Evolutionary conservation across 2,113 vertebrate genomes (phyloP), one percentile per base, ranked within the genome.

Genomic region (Indicator maculatus): DNA sequence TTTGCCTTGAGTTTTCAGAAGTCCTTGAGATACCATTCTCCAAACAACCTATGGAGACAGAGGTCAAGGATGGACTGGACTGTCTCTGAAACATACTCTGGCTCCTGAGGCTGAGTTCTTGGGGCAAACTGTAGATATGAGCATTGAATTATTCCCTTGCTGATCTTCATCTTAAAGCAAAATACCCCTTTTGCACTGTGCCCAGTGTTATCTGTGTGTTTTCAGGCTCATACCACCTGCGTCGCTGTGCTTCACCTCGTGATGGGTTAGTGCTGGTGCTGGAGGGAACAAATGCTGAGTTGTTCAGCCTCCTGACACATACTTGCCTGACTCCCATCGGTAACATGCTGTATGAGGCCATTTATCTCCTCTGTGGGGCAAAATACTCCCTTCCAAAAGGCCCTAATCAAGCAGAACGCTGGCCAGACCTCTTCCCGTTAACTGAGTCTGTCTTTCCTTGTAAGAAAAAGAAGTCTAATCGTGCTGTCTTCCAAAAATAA

Each of bases 331-430:
- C 45, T 90, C 70, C 69, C 0, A 0, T 28, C 5, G 4, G 9
- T 69, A 53, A 74, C 5, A 2, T 50, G 85, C 88, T 93, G 47
- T 75, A 44, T 53, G 23, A 74, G 76, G 86, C 83, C 80, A 55
- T 88, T 95, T 93, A 65, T 87, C 66, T 78, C 63, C 60, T 76
- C 81, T 65, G 52, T 38, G 52, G 39, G 45, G 67, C 67, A 89
- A 70, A 83, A 55, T 55, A 33, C 86, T 95, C 96, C 93, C 97
- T 97, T 98, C 96, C 97, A 97, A 98, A 95, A 88, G 65, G 56
- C 66, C 91, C 93, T 95, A 74, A 70, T 89, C 73, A 65, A 83
- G 91, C 89, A 92, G 23, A 90, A 96, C 15, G 44, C 95, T 97
- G 95, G 98, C 96, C 94, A 97, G 96, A 89, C 84, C 91, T 86